These are phyloP conservation scores for Cygnus atratus DNA, from an alignment of 2,113 vertebrate genomes.

Conservation along the genomic window DNA sequence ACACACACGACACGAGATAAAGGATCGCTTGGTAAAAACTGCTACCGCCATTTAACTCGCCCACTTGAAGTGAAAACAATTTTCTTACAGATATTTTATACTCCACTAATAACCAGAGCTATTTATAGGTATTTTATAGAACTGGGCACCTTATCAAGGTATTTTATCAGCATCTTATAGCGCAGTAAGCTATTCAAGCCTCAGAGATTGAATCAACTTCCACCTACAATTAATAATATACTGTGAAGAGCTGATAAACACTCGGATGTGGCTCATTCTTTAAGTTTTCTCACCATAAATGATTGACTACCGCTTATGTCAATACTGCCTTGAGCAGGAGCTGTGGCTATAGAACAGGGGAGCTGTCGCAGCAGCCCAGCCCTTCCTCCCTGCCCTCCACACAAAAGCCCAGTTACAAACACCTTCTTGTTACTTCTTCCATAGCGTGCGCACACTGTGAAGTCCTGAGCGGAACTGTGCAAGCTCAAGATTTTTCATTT, in stretches of 20 bases:
- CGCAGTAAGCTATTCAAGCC: background rate
- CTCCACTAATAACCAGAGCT: background rate
- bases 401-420: constrained; percentile 14
- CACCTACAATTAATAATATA: background rate
- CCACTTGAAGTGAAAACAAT: background rate
- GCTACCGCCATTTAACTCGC: background rate
- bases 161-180: background rate
- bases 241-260: constrained; percentile 11
- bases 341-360: constrained; percentile 55
- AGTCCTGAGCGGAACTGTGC: background rate
- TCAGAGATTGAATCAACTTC: constrained; percentile 1
- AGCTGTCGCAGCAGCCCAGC: background rate
- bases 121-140: background rate
- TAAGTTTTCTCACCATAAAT: background rate
- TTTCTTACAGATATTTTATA: background rate
- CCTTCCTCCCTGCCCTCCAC: constrained; percentile 29
- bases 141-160: background rate
- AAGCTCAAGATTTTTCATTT: background rate
- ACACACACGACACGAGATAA: background rate
- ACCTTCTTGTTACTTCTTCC: constrained; percentile 7
- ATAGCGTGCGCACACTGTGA: background rate
- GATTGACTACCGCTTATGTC: background rate
- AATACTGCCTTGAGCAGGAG: background rate
- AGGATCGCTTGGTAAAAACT: background rate
- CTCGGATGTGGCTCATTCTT: background rate